Evolutionary conservation across 1,140 invertebrate genomes (phyloP), one percentile per base, ranked within the genome.

Genomic region (Panagrolaimus sp.): DNA sequence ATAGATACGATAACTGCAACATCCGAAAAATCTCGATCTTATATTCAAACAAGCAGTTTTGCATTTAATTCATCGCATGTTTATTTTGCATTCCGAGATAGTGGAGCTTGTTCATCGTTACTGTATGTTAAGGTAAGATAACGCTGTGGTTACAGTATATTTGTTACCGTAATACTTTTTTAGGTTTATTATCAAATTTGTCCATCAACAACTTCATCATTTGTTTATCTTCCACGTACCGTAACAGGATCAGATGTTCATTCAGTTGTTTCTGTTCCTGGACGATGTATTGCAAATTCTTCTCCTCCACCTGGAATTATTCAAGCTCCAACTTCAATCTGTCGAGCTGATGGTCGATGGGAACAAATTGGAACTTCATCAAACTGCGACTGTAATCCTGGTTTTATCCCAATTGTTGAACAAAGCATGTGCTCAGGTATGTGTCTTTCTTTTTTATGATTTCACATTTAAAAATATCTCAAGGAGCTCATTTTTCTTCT

Each of bases 311-410:
- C 24, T 43, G 21, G 26, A 9, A 58, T 64, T 10, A 55, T 44
- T 38, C 21, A 32, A 17, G 28, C 76, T 10, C 71, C 76, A 10
- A 71, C 78, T 9, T 65, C 72, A 5, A 67, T 82, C 63, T 78
- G 79, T 44, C 76, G 73, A 66, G 28, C 76, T 17, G 76, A 79
- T 58, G 77, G 79, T 5, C 70, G 12, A 5, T 82, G 79, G 79
- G 70, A 78, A 55, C 17, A 73, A 15, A 26, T 76, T 15, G 32
- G 32, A 38, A 47, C 65, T 12, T 58, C 52, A 14, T 12, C 17
- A 8, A 65, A 82, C 15, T 78, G 77, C 48, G 72, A 73, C 43
- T 78, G 77, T 63, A 68, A 79, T 58, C 43, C 80, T 5, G 77
- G 77, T 12, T 38, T 24, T 46, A 7, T 72, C 66, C 4, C 55